phyloP scores from a whole-genome alignment of 2,113 vertebrate genomes.

The Tragulus kanchil region DNA sequence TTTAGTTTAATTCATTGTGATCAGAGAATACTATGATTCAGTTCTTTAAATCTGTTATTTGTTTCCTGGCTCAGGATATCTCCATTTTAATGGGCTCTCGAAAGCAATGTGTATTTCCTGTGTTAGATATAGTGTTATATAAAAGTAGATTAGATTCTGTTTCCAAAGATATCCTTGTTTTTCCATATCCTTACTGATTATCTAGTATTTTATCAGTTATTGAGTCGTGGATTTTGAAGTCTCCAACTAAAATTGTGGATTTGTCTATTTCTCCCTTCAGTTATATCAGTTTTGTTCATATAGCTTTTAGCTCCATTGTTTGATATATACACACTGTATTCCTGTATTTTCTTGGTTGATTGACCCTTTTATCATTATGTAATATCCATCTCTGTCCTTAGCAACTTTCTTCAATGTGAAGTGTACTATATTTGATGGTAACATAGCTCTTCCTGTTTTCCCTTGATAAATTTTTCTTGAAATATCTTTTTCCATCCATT shows the following conservation, averaged over 20 bases:
- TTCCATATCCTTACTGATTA: background rate
- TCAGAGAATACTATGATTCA: background rate
- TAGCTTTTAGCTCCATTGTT: background rate
- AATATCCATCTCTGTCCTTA: background rate
- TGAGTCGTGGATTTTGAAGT: background rate
- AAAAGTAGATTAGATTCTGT: background rate
- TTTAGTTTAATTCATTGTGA: background rate
- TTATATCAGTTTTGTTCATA: background rate
- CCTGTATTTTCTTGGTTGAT: background rate
- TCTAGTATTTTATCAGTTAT: background rate
- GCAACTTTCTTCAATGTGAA: background rate
- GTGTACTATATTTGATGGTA: background rate
- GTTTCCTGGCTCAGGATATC: background rate
- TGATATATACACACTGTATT: background rate
- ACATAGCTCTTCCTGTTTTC: background rate
- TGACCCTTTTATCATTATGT: background rate
- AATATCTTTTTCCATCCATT: background rate
- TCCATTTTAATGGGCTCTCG: background rate
- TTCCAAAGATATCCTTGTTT: background rate
- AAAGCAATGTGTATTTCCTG: background rate
- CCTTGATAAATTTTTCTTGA: background rate
- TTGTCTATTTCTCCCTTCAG: background rate
- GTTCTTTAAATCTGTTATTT: background rate
- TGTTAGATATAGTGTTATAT: background rate
- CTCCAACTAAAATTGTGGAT: background rate